Base-by-base conservation (phyloP, 1,140 invertebrate genomes). In the Globodera rostochiensis region DNA sequence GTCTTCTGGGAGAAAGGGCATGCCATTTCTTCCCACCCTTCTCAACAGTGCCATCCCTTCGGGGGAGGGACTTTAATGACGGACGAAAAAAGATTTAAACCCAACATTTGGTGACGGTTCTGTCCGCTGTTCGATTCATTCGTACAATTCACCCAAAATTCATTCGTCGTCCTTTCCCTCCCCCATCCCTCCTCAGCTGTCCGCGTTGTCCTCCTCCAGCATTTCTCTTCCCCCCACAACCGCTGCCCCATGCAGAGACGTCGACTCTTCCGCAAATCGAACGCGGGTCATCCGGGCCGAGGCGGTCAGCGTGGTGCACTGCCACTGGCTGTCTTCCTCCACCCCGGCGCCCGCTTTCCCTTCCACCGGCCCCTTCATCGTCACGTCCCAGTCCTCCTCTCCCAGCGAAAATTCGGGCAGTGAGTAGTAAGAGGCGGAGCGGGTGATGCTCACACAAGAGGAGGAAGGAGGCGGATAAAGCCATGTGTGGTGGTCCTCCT, bases 401-500 rank as follows among this genome's bases (percentile, higher is more conserved):
- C 86, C 88, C 15, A 87, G 67, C 0, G 83, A 57, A 76, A 89
- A 88, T 60, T 88, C 87, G 19, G 87, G 87, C 21, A 88, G 77
- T 11, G 88, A 90, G 64, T 88, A 86, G 70, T 85, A 88, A 45
- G 88, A 88, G 64, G 83, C 80, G 13, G 88, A 86, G 36, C 87
- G 82, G 8, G 83, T 74, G n/a, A 89, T 73, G 64, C 47, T 66
- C 45, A 50, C 47, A 11, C 21, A 25, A 8, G 46, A 53, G 19
- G 69, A 76, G 45, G 45, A 69, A 2, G 47, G n/a, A n/a, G n/a
- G 53, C 50, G 71, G 77, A 21, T 84, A 79, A 15, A 84, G 53
- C 11, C 25, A 64, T 4, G 36, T 36, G 36, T 36, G 77, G 77
- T 25, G 77, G 77, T 78, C 53, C 47, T 49, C 77, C 45, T 78